These are phyloP conservation scores for Stigmatopora argus DNA, from an alignment of 2,113 vertebrate species.

Conservation along the genomic window DNA sequence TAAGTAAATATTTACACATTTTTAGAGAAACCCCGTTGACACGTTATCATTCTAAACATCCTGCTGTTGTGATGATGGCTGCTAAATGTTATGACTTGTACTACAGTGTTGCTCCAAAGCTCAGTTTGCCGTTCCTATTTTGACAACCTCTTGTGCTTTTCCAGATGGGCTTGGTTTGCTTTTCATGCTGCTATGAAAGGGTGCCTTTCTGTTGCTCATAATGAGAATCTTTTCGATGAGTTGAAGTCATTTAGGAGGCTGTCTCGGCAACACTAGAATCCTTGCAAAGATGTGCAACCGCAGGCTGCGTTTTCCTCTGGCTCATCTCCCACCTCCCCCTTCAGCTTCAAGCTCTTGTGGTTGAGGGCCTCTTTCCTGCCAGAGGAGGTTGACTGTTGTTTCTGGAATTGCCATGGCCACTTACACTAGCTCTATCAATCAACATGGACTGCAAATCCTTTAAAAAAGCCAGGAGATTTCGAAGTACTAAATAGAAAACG, in stretches of 20 bases:
- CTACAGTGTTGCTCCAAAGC: not conserved
- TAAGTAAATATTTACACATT: conserved; percentile 41
- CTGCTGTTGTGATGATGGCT: conserved; percentile 8
- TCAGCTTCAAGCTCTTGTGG: conserved; percentile 42
- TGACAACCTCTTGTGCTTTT: conserved; percentile 33
- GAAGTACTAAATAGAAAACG: conserved; percentile 22
- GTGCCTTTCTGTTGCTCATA: conserved; percentile 44
- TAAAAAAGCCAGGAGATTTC: conserved; percentile 30
- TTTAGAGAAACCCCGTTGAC: conserved; percentile 22
- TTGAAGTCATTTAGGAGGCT: conserved; percentile 51
- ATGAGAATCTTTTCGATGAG: conserved; percentile 58
- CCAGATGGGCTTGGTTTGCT: conserved; percentile 45
- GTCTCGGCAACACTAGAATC: conserved; percentile 53
- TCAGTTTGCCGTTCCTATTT: conserved; percentile 13
- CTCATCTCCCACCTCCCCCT: conserved; percentile 26
- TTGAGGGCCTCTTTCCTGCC: conserved; percentile 60
- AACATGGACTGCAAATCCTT: conserved; percentile 34
- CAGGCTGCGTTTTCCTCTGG: conserved; percentile 41
- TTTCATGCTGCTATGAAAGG: conserved; percentile 37
- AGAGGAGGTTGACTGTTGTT: conserved; percentile 55
- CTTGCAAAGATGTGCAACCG: conserved; percentile 48
- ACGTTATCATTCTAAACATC: conserved; percentile 14
- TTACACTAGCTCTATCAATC: conserved; percentile 49
- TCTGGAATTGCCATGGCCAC: conserved; percentile 48
- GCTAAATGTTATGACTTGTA: conserved; percentile 9